A percentile compares a stretch with the other conserved stretches of the same genome.
Evolutionary conservation across 2,113 vertebrate genomes (phyloP).

Genomic region (Alectura lathami): DNA sequence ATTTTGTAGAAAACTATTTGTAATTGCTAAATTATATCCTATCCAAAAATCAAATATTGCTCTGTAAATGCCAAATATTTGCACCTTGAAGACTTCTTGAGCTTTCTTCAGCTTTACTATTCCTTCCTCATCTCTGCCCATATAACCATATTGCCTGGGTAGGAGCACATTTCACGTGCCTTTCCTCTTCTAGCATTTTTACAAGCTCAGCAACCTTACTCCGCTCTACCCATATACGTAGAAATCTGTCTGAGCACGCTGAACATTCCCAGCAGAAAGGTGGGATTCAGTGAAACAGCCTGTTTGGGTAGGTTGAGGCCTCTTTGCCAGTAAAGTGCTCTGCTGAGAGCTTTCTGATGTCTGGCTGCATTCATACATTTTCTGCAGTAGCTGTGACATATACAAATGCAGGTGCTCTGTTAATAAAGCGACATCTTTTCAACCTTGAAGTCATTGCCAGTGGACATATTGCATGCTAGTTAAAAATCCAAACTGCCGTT

Average conservation of each 20-base stretch:
- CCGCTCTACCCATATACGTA: not conserved
- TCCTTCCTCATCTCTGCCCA: not conserved
- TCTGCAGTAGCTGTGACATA: not conserved
- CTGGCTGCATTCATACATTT: not conserved
- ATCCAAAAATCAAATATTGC: not conserved
- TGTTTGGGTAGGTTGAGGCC: not conserved
- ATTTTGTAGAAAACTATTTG: not conserved
- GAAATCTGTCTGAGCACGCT: not conserved
- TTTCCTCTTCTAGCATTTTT: not conserved
- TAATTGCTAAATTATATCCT: not conserved
- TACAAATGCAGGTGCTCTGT: not conserved
- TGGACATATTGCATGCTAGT: not conserved
- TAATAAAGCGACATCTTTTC: not conserved
- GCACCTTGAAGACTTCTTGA: not conserved
- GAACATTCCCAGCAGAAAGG: not conserved
- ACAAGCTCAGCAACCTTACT: not conserved
- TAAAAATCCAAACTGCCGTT: not conserved
- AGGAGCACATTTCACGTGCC: not conserved
- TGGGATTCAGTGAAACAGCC: not conserved
- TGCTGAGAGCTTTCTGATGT: not conserved
- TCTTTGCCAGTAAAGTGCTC: not conserved
- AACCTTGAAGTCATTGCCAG: not conserved
- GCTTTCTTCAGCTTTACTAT: not conserved
- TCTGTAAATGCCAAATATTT: not conserved
- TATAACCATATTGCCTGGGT: accelerated